These are phyloP conservation scores for Crocallis elinguaria DNA, from an alignment of 2,888 invertebrate species.

Conservation along the genomic window DNA sequence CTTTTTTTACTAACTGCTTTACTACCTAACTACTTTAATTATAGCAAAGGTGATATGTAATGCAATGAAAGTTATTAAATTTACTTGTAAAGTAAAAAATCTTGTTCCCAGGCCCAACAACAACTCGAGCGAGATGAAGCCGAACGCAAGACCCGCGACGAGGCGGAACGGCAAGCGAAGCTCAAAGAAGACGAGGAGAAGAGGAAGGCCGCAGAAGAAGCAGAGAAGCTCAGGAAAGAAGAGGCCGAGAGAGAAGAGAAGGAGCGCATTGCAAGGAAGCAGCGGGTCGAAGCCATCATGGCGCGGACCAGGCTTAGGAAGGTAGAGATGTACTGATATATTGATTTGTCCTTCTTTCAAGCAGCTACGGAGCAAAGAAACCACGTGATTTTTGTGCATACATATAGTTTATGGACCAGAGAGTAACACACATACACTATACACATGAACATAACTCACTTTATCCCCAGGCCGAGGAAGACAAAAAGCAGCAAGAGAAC, in stretches of 20 bases:
- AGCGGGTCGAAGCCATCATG: conserved; percentile 97
- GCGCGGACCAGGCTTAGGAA: conserved; percentile 89
- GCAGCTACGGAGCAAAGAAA: background rate
- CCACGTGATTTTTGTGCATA: too few relatives aligned
- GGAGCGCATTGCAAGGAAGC: conserved; percentile 94
- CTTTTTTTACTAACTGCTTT: too few relatives aligned
- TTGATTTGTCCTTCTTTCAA: too few relatives aligned
- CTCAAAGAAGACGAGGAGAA: conserved; percentile 89
- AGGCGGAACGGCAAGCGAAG: conserved; percentile 87
- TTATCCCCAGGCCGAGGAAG: conserved; percentile 78
- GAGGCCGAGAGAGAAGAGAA: conserved; percentile 95
- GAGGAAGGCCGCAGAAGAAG: conserved; percentile 92
- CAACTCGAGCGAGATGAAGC: conserved; percentile 87
- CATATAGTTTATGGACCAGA: background rate
- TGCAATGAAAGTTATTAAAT: too few relatives aligned
- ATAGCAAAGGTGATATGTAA: too few relatives aligned
- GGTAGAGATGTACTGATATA: conserved; percentile 46
- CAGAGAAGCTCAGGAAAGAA: conserved; percentile 92
- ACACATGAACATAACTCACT: too few relatives aligned
- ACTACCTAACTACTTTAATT: too few relatives aligned
- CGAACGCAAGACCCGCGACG: conserved; percentile 90
- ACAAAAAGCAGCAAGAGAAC: conserved; percentile 67
- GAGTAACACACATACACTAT: too few relatives aligned
- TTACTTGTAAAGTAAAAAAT: background rate
- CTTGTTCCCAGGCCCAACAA: conserved; percentile 70